Percentiles rank a stretch among this genome's conserved stretches.
These are phyloP conservation scores for Toxotes jaculatrix DNA, from an alignment of 2,113 vertebrate species.

Conservation along the genomic window DNA sequence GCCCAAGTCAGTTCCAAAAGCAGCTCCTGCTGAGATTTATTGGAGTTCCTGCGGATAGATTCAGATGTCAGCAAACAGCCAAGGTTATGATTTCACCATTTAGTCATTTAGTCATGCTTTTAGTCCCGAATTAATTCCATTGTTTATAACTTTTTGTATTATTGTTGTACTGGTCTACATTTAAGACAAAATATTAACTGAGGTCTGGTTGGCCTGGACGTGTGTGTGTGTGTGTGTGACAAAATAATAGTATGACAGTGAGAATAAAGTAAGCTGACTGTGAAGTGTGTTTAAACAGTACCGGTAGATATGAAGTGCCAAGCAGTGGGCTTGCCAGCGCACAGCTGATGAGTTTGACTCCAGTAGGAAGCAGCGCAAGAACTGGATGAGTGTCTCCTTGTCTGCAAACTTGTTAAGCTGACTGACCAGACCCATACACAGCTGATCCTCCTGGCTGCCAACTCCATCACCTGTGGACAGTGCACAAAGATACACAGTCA, in stretches of 20 bases:
- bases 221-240: neutral
- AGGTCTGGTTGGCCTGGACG: neutral
- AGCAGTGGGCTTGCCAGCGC: constrained; percentile 98
- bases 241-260: neutral
- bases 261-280: neutral
- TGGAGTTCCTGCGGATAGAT: constrained; percentile 89
- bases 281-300: constrained; percentile 59
- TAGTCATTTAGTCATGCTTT: constrained; percentile 1
- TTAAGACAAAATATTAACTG: neutral
- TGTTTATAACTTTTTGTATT: neutral
- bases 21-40: constrained; percentile 95
- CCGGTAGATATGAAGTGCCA: constrained; percentile 98
- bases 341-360: constrained; percentile 98
- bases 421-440: constrained; percentile 95
- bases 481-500: constrained; percentile 19
- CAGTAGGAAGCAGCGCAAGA: constrained; percentile 96
- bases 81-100: neutral
- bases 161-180: neutral
- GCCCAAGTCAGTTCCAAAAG: constrained; percentile 98
- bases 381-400: constrained; percentile 98
- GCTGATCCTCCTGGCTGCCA: constrained; percentile 95
- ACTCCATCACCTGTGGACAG: constrained; percentile 87
- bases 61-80: neutral
- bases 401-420: constrained; percentile 98
- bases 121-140: neutral